These are phyloP conservation scores for Gonioctena quinquepunctata DNA, from an alignment of 1,140 invertebrate species.

Conservation along the genomic window DNA sequence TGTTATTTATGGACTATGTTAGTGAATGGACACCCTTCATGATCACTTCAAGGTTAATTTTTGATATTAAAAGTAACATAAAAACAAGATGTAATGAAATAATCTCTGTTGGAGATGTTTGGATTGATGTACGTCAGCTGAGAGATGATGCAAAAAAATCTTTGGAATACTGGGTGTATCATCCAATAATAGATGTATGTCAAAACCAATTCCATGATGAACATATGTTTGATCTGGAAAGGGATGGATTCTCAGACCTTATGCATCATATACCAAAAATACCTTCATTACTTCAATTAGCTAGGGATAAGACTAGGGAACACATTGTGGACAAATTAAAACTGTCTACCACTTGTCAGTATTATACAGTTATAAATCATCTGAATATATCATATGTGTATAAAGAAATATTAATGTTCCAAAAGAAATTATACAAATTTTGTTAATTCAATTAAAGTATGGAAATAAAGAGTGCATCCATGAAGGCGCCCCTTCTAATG, in stretches of 20 bases:
- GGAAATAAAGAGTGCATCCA: not conserved
- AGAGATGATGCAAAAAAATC: not conserved
- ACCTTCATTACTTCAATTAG: constrained; percentile 17
- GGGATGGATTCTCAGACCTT: not conserved
- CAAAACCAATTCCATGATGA: not conserved
- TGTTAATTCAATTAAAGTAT: not conserved
- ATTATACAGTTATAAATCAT: constrained; percentile 3
- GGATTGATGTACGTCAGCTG: not conserved
- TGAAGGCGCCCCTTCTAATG: not conserved
- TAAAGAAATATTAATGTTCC: constrained; percentile 1
- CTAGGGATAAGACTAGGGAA: not conserved
- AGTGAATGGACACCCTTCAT: not conserved
- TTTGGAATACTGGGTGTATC: not conserved
- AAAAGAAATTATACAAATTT: not conserved
- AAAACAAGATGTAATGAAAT: not conserved
- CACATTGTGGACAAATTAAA: constrained; percentile 9
- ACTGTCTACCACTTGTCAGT: not conserved
- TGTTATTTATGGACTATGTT: not conserved
- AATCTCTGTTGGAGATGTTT: not conserved
- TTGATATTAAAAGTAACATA: not conserved
- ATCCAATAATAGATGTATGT: not conserved
- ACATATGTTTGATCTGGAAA: too few relatives aligned
- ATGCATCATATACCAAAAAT: constrained; percentile 1
- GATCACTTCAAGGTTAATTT: not conserved
- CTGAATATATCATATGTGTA: not conserved